phyloP scores from a whole-genome alignment of 2,113 vertebrate genomes.

The Pachyramphus minor region DNA sequence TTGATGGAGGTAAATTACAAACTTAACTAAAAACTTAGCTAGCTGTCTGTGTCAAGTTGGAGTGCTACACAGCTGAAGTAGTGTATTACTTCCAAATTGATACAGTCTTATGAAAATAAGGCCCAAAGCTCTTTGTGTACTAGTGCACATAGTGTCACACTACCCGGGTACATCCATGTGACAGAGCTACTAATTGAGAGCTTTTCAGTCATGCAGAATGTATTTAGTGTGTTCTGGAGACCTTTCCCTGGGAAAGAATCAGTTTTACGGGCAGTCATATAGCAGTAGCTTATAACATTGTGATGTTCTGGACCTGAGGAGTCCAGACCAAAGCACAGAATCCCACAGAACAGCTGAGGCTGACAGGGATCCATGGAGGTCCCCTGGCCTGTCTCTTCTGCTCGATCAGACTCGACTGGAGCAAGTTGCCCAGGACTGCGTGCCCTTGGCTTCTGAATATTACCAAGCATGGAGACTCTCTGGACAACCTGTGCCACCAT shows the following conservation, averaged over 20 bases:
- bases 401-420: neutral
- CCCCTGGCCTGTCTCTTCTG: no score
- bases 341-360: neutral
- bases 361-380: no score
- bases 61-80: neutral
- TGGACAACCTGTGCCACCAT: neutral
- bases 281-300: neutral
- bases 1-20: conserved; percentile 79
- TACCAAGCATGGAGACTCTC: neutral
- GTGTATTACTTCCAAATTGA: neutral
- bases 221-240: neutral
- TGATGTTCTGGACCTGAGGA: neutral
- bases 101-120: neutral
- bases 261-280: neutral
- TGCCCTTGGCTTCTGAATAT: neutral
- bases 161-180: neutral
- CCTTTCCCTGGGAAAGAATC: neutral
- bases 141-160: neutral
- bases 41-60: neutral
- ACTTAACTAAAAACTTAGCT: neutral
- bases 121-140: neutral
- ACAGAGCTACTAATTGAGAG: neutral
- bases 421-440: neutral
- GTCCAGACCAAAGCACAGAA: neutral
- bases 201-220: neutral